phyloP scores from a whole-genome alignment of 2,797 vertebrate species.

The Clarias pachynema region DNA sequence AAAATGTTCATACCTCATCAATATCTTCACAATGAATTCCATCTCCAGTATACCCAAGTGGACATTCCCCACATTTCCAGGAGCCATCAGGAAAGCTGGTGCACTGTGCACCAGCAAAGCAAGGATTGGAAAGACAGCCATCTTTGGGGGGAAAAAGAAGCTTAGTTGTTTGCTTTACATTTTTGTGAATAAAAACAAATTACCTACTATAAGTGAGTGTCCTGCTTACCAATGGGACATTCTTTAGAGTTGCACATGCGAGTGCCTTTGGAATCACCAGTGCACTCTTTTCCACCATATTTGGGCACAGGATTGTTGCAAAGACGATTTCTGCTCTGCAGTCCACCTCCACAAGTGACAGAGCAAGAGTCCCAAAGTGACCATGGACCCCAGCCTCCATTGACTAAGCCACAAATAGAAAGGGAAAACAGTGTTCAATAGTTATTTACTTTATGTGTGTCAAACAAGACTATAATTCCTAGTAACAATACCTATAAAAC shows the following conservation, averaged over 20 bases:
- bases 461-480: too few relatives aligned
- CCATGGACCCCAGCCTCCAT: constrained; percentile 97
- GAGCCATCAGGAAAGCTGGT: constrained; percentile 91
- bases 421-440: neutral
- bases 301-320: constrained; percentile 91
- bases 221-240: constrained; percentile 88
- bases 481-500: neutral
- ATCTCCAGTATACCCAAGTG: constrained; percentile 87
- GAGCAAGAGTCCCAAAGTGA: constrained; percentile 93
- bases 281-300: constrained; percentile 91
- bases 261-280: constrained; percentile 80
- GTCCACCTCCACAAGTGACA: constrained; percentile 91
- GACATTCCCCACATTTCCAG: constrained; percentile 92
- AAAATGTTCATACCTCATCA: constrained; percentile 79
- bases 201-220: neutral
- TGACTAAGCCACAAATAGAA: constrained; percentile 73
- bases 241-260: constrained; percentile 91
- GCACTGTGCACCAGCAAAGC: constrained; percentile 88
- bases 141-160: constrained; percentile 70
- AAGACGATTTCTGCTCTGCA: constrained; percentile 86
- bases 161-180: neutral
- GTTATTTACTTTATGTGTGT: neutral
- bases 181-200: neutral
- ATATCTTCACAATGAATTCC: constrained; percentile 89
- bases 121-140: constrained; percentile 95